Base-by-base conservation (phyloP, 2,888 invertebrate species). In the Pristionchus arcanus region DNA sequence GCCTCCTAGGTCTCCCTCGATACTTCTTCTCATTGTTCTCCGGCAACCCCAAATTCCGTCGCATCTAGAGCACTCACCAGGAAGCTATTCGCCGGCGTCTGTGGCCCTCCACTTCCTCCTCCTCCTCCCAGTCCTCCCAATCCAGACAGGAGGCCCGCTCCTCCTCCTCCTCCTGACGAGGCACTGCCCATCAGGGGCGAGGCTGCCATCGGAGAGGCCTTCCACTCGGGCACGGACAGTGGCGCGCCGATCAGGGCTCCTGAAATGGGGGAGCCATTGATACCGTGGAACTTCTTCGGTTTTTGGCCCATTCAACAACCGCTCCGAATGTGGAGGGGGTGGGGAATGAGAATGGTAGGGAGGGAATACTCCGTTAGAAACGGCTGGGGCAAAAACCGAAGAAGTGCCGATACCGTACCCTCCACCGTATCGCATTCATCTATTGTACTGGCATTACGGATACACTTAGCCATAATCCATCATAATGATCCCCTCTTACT, bases 171-270 rank as follows among this genome's bases (percentile, higher is more conserved):
- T 28, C 68, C 68, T 4, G 21, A 19, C n/a, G 31, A 31, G 16
- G 49, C 49, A n/a, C 81, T 34, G 74, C 74, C 74, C 81, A 81
- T 81, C 81, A 81, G 28, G 0, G 74, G 74, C 37, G 74, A 37
- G 19, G 74, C 31, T 37, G 42, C 25, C 74, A 42, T 28, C 34
- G 34, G 81, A 1, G 81, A 49, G 53, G 31, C 34, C 81, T 34
- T 34, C 81, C 34, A n/a, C n/a, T 42, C 42, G 49, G 81, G 81
- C 53, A 81, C 81, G 28, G n/a, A 28, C 4, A 81, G 81, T 0
- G 81, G 81, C n/a, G 81, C 81, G 53, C 81, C 55, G 59, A 63
- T 63, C 13, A 63, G 59, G 25, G 31, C 59, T 21, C 85, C 85
- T 85, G 59, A 0, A 55, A 81, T 42, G 2, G 42, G 15, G 31